A percentile compares a stretch with the other conserved stretches of the same genome.
phyloP scores from a whole-genome alignment of 2,888 invertebrate genomes.

The Limnephilus rhombicus region DNA sequence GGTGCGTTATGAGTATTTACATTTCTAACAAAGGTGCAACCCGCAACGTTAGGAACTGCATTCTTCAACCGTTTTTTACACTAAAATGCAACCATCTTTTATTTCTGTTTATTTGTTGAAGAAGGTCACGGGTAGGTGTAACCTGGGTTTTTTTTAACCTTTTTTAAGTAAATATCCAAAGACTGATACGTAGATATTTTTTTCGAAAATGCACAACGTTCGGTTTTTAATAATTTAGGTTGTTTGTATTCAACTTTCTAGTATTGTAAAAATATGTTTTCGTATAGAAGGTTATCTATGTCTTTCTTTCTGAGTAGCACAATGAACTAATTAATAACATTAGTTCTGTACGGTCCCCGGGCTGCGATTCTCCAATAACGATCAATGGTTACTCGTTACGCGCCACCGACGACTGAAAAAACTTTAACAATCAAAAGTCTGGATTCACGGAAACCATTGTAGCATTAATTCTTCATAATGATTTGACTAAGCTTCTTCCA shows the following conservation, averaged over 20 bases:
- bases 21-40: neutral
- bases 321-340: neutral
- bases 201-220: neutral
- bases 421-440: too few relatives aligned
- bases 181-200: neutral
- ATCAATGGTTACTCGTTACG: too few relatives aligned
- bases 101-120: neutral
- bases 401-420: too few relatives aligned
- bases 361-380: too few relatives aligned
- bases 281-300: neutral
- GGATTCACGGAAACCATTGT: too few relatives aligned
- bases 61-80: neutral
- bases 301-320: neutral
- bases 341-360: too few relatives aligned
- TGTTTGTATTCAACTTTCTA: neutral
- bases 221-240: neutral
- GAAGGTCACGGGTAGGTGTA: slow-evolving; percentile 18
- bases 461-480: too few relatives aligned
- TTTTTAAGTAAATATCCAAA: neutral
- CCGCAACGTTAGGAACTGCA: neutral
- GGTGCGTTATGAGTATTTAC: neutral
- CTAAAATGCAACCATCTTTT: neutral
- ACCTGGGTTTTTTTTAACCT: neutral
- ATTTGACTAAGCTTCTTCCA: too few relatives aligned
- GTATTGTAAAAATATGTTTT: neutral